These are phyloP conservation scores for Dyspetes luteomarginatus DNA, from an alignment of 2,888 invertebrate species.

Conservation along the genomic window DNA sequence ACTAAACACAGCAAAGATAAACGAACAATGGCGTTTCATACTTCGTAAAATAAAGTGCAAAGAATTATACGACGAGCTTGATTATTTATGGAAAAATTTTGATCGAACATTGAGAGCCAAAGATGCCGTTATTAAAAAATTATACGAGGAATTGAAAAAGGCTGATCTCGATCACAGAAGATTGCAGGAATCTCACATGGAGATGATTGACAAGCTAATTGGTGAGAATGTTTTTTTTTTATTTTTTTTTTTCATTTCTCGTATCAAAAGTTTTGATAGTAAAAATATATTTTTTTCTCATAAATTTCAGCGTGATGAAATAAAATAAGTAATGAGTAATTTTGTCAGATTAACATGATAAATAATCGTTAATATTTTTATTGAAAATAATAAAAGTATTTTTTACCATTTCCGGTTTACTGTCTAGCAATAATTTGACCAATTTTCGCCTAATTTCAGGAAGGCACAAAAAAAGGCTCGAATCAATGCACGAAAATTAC, in stretches of 20 bases:
- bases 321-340: too few relatives aligned
- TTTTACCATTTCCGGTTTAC: too few relatives aligned
- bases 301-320: too few relatives aligned
- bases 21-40: slow-evolving; percentile 93
- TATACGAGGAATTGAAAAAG: slow-evolving; percentile 88
- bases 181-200: slow-evolving; percentile 89
- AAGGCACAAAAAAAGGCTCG: slow-evolving; percentile 85
- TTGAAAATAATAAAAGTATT: too few relatives aligned
- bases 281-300: too few relatives aligned
- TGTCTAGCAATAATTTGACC: too few relatives aligned
- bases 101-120: slow-evolving; percentile 88
- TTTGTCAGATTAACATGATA: too few relatives aligned
- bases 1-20: slow-evolving; percentile 92
- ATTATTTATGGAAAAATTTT: slow-evolving; percentile 86
- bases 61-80: slow-evolving; percentile 89
- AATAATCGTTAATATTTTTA: too few relatives aligned
- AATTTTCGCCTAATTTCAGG: too few relatives aligned
- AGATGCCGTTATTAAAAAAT: slow-evolving; percentile 87
- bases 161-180: slow-evolving; percentile 90
- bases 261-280: too few relatives aligned
- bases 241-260: slow-evolving; percentile 15
- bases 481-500: slow-evolving; percentile 85
- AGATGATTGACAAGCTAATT: slow-evolving; percentile 88
- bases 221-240: slow-evolving; percentile 81
- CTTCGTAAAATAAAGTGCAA: slow-evolving; percentile 90